Evolutionary conservation across 2,888 invertebrate genomes (phyloP).

Genomic region (Bhutanitis thaidina): DNA sequence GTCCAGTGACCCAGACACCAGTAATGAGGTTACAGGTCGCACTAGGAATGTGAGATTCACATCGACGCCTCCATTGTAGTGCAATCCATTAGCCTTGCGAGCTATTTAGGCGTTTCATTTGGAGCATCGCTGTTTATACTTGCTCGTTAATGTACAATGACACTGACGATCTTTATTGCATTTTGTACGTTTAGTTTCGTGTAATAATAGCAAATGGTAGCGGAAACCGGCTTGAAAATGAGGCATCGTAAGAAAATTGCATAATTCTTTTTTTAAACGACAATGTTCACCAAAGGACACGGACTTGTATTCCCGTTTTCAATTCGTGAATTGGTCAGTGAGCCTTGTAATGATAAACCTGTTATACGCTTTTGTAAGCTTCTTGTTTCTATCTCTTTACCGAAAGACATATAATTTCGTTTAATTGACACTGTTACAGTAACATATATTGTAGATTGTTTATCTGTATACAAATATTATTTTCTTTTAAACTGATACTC

Average conservation of each 20-base stretch:
- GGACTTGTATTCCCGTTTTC: constrained; percentile 12
- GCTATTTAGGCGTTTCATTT: constrained; percentile 57
- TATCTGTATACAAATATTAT: background rate
- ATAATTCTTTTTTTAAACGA: constrained; percentile 5
- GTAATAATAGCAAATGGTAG: background rate
- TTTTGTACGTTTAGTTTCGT: background rate
- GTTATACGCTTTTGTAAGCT: constrained; percentile 21
- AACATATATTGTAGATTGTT: too few relatives aligned
- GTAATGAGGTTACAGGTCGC: constrained; percentile 44
- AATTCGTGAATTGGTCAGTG: constrained; percentile 6
- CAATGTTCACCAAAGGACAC: background rate
- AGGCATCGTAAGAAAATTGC: background rate
- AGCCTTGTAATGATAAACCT: constrained; percentile 26
- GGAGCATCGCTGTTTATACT: constrained; percentile 40
- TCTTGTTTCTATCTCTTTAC: constrained; percentile 20
- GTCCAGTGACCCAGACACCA: constrained; percentile 33
- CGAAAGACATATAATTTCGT: constrained; percentile 1
- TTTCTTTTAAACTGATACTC: too few relatives aligned
- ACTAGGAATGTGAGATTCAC: constrained; percentile 58
- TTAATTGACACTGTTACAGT: background rate
- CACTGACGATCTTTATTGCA: constrained; percentile 14
- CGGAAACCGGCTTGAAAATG: background rate
- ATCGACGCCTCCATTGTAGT: constrained; percentile 57
- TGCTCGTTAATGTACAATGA: constrained; percentile 30
- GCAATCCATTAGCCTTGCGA: constrained; percentile 66